Conservation (phyloP, 2,888 invertebrate species). For the Mimas tiliae region DNA sequence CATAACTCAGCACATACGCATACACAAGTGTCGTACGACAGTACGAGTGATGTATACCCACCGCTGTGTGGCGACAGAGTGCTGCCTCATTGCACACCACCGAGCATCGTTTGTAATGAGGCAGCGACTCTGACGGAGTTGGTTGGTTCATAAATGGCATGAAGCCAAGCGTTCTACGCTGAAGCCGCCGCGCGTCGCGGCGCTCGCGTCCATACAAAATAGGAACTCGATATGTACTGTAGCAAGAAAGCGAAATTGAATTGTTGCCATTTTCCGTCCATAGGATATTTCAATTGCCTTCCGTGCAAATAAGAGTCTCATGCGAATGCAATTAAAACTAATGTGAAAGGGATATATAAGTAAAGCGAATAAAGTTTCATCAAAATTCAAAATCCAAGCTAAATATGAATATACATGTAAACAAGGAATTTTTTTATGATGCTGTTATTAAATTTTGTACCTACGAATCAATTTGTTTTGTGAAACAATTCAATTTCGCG, state of each 20-base stretch:
- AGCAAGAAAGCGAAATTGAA: constrained; percentile 84
- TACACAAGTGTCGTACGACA: constrained; percentile 40
- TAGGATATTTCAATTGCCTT: constrained; percentile 70
- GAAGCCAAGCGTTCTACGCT: constrained; percentile 74
- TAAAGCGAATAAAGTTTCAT: constrained; percentile 56
- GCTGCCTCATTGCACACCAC: constrained; percentile 16
- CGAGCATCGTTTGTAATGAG: constrained; percentile 65
- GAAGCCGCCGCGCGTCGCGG: constrained; percentile 53
- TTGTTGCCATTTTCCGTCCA: constrained; percentile 79
- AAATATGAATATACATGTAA: constrained; percentile 45
- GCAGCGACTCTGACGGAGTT: constrained; percentile 56
- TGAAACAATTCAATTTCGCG: constrained; percentile 73
- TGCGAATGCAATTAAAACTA: constrained; percentile 76
- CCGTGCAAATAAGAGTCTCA: constrained; percentile 76
- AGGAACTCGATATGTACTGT: constrained; percentile 65
- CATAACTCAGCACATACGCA: constrained; percentile 24
- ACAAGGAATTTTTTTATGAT: constrained; percentile 44
- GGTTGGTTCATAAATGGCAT: constrained; percentile 65
- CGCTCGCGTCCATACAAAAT: constrained; percentile 62
- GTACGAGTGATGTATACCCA: constrained; percentile 51
- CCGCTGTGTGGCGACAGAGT: constrained; percentile 38
- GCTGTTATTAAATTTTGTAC: constrained; percentile 36
- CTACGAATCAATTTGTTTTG: constrained; percentile 30
- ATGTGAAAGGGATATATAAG: constrained; percentile 62
- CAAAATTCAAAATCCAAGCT: constrained; percentile 31